phyloP scores from a whole-genome alignment of 2,797 vertebrate genomes.

The Limosa lapponica region DNA sequence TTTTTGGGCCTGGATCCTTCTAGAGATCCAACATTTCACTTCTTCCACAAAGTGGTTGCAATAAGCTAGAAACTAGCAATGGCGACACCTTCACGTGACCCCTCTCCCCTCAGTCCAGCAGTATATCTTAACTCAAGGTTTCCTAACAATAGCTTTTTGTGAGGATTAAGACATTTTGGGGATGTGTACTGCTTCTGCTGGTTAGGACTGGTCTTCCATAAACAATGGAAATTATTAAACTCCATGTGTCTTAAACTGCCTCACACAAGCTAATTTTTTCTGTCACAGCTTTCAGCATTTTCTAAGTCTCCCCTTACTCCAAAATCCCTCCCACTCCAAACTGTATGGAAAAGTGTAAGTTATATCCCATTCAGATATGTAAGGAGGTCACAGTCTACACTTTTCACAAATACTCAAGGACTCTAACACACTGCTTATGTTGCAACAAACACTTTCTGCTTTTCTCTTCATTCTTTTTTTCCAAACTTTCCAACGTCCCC shows the following conservation, averaged over 20 bases:
- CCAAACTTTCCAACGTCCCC: not conserved
- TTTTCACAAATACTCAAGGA: not conserved
- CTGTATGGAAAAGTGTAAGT: not conserved
- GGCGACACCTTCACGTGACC: not conserved
- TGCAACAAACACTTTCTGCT: not conserved
- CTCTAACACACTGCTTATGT: not conserved
- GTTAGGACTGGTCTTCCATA: not conserved
- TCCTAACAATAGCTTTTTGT: not conserved
- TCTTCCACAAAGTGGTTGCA: not conserved
- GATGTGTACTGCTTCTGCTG: not conserved
- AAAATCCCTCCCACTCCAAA: not conserved
- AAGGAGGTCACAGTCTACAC: fast-evolving
- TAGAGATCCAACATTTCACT: not conserved
- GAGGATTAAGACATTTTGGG: not conserved
- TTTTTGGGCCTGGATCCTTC: not conserved
- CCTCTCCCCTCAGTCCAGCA: not conserved
- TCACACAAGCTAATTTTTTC: not conserved
- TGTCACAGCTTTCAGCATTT: not conserved
- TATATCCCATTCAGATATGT: fast-evolving
- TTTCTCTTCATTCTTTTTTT: not conserved
- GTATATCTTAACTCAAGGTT: not conserved
- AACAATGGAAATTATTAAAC: not conserved
- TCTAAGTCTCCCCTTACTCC: not conserved
- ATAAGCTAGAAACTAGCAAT: not conserved
- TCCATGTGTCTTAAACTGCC: not conserved